Base-by-base conservation (phyloP, 2,797 vertebrate species). In the Amazona finschi region DNA sequence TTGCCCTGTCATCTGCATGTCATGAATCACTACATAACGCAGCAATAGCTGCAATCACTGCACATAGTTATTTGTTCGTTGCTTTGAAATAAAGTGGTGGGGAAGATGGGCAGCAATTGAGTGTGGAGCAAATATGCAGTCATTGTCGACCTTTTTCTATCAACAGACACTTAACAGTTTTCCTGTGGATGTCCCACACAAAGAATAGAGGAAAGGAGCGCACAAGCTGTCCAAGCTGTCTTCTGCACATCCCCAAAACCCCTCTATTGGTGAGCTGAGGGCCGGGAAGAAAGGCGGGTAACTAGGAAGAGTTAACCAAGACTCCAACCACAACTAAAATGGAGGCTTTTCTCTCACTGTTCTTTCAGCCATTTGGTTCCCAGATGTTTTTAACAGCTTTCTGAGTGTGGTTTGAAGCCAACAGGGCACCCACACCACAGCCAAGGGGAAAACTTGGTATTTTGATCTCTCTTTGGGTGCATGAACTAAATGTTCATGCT, bases 1-100 rank as follows among this genome's bases (percentile, higher is more conserved):
- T 5, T 94, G 94, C 90, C 96, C 95, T 96, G 28, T 94, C 95
- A 97, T 96, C 95, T 97, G 82, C 47, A 52, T 41, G 74, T 69
- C 47, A 55, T 44, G 89, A 77, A 87, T 76, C 85, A 85, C 75
- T 5, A 20, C 71, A 11, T 70, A 86, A 70, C 33, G 67, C 90
- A 76, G 94, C 86, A 79, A 46, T 8, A 76, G 79, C 91, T 74
- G 76, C 77, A 74, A 70, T 85, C 61, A 30, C 52, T 3, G 30
- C 87, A 65, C 91, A 30, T 64, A 30, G 74, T 8, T 39, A 57
- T 86, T 84, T 72, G 36, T 50, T 70, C 65, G 52, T 64, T 46
- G 50, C 2, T 0, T 24, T 65, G 77, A 66, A 71, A 81, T 49
- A 20, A 80, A 74, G 49, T 3, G 38, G 13, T 11, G 72, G 27